These are phyloP conservation scores for Lithobates pipiens DNA, from an alignment of 2,797 vertebrate genomes.

Conservation along the genomic window DNA sequence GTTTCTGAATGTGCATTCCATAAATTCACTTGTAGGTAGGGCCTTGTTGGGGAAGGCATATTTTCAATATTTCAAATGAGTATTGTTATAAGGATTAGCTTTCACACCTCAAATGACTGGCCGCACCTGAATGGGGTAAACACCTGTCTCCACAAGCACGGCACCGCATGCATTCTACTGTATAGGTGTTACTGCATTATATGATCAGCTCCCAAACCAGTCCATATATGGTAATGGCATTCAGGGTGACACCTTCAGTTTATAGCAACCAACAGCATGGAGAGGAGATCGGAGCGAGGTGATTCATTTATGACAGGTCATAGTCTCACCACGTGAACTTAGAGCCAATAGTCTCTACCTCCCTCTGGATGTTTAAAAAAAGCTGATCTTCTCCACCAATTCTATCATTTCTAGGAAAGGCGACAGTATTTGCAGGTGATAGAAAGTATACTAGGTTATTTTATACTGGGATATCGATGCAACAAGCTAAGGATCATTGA, in stretches of 20 bases:
- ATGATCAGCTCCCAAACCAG: not conserved
- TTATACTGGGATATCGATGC: not conserved
- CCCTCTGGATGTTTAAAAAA: too few species aligned
- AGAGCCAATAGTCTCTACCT: not conserved
- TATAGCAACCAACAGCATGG: not conserved
- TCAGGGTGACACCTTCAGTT: not conserved
- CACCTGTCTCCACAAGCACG: not conserved
- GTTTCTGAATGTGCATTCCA: not conserved
- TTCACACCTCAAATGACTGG: not conserved
- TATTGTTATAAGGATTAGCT: not conserved
- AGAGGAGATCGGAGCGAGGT: not conserved
- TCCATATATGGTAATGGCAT: slow-evolving; percentile 24
- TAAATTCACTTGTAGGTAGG: not conserved
- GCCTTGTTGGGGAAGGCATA: not conserved
- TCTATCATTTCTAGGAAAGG: not conserved
- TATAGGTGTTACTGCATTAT: not conserved
- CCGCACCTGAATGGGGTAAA: not conserved
- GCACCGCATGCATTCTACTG: not conserved
- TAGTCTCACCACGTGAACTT: not conserved
- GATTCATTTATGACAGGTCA: not conserved
- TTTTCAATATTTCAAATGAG: not conserved
- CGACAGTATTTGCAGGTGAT: not conserved
- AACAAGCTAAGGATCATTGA: not conserved
- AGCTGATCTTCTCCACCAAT: not conserved
- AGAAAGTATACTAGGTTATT: not conserved